These are phyloP conservation scores for Anthophora plumipes DNA, from an alignment of 2,888 invertebrate genomes.

Conservation along the genomic window DNA sequence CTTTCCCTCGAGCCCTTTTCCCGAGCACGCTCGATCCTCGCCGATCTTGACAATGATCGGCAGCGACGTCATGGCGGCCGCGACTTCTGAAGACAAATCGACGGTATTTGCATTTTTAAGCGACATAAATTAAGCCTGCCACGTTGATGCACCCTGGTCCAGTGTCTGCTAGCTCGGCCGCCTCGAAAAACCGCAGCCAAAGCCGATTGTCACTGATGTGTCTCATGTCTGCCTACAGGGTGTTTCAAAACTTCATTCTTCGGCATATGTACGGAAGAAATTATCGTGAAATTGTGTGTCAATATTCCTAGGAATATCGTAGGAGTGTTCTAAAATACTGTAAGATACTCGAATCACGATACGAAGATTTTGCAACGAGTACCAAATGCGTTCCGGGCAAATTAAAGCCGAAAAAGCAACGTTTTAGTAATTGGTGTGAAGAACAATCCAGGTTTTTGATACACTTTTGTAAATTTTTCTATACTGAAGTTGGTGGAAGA, in stretches of 20 bases:
- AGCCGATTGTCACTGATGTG: conserved; percentile 20
- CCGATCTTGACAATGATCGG: conserved; percentile 12
- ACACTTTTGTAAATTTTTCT: too few species aligned
- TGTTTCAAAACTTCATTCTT: not conserved
- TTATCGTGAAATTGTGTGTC: too few species aligned
- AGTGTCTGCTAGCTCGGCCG: not conserved
- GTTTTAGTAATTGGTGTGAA: too few species aligned
- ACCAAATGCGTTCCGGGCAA: too few species aligned
- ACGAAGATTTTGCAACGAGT: too few species aligned
- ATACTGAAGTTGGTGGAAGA: too few species aligned
- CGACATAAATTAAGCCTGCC: conserved; percentile 72
- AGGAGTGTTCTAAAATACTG: too few species aligned
- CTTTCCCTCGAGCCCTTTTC: conserved; percentile 42
- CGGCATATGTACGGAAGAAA: too few species aligned
- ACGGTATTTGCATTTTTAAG: conserved; percentile 72
- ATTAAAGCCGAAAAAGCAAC: too few species aligned
- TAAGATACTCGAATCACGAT: too few species aligned
- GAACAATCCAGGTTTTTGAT: too few species aligned
- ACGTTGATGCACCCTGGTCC: conserved; percentile 5
- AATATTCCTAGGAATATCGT: too few species aligned
- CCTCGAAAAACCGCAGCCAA: conserved; percentile 53
- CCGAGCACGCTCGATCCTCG: not conserved
- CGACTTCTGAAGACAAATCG: conserved; percentile 68
- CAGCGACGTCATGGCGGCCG: conserved; percentile 23
- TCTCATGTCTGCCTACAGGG: not conserved